A percentile compares a stretch with the other conserved stretches of the same genome.
phyloP scores from a whole-genome alignment of 1,140 invertebrate species.

The Riptortus pedestris region DNA sequence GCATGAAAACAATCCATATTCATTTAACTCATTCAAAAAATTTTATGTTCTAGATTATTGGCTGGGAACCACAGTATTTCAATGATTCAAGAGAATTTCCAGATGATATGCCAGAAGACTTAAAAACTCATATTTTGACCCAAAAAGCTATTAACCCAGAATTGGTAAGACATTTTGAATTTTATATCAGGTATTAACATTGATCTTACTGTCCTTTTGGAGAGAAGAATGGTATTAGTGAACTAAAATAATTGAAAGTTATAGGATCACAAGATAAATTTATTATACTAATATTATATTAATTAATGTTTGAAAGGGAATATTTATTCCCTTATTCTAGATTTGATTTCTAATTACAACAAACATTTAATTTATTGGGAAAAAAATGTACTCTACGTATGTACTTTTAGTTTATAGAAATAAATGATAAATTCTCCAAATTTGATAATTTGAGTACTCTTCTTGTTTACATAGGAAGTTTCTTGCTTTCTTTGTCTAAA shows the following conservation, averaged over 20 bases:
- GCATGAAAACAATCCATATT: too few relatives aligned
- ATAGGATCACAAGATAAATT: neutral
- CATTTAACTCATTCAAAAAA: too few relatives aligned
- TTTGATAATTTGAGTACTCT: neutral
- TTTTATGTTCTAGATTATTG: conserved; percentile 40
- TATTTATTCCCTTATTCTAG: neutral
- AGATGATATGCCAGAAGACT: conserved; percentile 37
- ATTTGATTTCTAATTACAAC: neutral
- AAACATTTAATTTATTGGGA: neutral
- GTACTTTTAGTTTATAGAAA: neutral
- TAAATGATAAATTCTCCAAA: neutral
- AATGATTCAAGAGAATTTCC: conserved; percentile 37
- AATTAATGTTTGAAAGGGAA: neutral
- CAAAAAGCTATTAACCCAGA: conserved; percentile 25
- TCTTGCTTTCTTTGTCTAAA: too few relatives aligned
- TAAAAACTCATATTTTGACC: conserved; percentile 36
- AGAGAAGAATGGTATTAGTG: too few relatives aligned
- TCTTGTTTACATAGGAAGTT: too few relatives aligned
- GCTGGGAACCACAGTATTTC: conserved; percentile 40
- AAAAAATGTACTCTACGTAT: neutral
- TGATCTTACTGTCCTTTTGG: too few relatives aligned
- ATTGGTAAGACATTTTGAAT: conserved; percentile 29
- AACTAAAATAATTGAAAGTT: too few relatives aligned
- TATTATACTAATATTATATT: neutral
- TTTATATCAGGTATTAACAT: neutral